Base-by-base conservation (phyloP, 2,797 vertebrate genomes). In the Coccyzus lansbergi region DNA sequence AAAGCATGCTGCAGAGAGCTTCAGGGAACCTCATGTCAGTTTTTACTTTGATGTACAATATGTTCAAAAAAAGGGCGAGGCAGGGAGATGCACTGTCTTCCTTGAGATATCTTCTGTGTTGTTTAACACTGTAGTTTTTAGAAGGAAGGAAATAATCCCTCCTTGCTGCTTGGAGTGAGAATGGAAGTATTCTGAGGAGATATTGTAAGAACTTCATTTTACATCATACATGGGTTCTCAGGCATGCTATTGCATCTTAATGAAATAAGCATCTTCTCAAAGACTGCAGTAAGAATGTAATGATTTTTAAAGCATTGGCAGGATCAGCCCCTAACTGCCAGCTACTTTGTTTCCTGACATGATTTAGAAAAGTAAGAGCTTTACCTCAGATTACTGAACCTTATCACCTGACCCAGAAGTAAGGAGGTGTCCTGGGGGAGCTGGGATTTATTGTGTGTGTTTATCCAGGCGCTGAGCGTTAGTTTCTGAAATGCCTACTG, bases 1-100 rank as follows among this genome's bases (percentile, higher is more conserved):
- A 97, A 98, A 97, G 97, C 97, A 97, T 97, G 95, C 96, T 97
- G 96, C 97, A 97, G 95, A 97, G 96, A 97, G 97, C 96, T 97
- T 94, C 92, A 83, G 98, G 96, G 97, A 96, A 97, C 82, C 0
- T 14, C 75, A 31, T 98, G 97, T 96, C 97, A 97, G 85, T 96
- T 95, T 97, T 93, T 63, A 95, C 97, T 98, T 98, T 98, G 97
- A 98, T 98, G 97, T 97, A 97, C 29, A 28, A 90, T 83, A 62
- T 92, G 84, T 78, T 95, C 67, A 55, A 86, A 92, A 96, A 69
- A 83, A 83, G 56, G 21, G 18, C 24, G 20, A 70, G 31, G 29
- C 10, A 17, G 15, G 25, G 95, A 92, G 90, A 96, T 81, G 81
- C 68, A 69, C 64, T 31, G 25, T 92, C 89, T 97, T 97, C 64